These are phyloP conservation scores for Orycteropus afer DNA, from an alignment of 2,113 vertebrate genomes.

Conservation along the genomic window DNA sequence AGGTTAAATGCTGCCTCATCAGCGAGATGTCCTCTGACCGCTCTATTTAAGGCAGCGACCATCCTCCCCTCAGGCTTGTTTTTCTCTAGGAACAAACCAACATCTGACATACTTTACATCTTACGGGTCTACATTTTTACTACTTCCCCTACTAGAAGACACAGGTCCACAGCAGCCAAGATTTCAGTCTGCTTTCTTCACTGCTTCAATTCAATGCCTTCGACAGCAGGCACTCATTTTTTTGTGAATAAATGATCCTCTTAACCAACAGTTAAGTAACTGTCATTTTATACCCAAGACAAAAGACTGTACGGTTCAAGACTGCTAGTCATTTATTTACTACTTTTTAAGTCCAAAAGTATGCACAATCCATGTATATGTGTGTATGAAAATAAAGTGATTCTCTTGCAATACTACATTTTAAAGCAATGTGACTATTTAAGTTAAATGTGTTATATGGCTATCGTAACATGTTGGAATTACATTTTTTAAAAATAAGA, in stretches of 20 bases:
- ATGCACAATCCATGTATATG: not conserved
- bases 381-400: constrained; percentile 34
- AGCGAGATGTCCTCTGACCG: not conserved
- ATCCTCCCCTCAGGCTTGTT: not conserved
- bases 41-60: not conserved
- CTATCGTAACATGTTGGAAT: not conserved
- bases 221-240: not conserved
- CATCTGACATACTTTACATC: not conserved
- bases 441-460: not conserved
- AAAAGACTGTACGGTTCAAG: constrained; percentile 33
- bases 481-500: not conserved
- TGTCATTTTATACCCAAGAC: not conserved
- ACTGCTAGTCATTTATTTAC: not conserved
- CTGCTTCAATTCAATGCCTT: not conserved
- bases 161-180: not conserved
- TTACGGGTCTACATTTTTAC: not conserved
- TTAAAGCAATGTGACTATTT: constrained; percentile 40
- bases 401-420: constrained; percentile 9
- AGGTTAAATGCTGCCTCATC: not conserved
- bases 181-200: constrained; percentile 1
- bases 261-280: not conserved
- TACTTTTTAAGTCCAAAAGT: not conserved
- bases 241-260: constrained; percentile 26
- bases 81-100: not conserved
- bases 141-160: not conserved